Evolutionary conservation across 1,140 invertebrate genomes (phyloP), one percentile per base, ranked within the genome.

Genomic region (Tribolium castaneum): DNA sequence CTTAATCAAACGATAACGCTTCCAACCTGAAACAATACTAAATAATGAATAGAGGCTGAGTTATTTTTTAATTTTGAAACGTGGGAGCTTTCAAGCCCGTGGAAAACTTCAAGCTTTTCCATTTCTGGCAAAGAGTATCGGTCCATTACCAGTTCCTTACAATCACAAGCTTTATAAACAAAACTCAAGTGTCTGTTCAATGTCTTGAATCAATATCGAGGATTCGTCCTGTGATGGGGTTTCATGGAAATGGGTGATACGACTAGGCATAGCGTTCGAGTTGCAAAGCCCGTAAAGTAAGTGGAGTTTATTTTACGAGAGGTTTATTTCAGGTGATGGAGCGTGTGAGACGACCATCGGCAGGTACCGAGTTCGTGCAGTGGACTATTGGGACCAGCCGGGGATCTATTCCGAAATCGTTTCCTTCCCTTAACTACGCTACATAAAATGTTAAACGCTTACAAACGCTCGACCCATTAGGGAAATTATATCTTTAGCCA

Each of bases 361-460:
- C 9, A 45, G 70, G 75, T 85, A 83, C 78, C 73, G 82, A 50
- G 81, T 83, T 39, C 76, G 83, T 66, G 84, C 83, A 50, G 74
- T 84, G 3, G 84, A 85, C 75, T 83, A 80, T 77, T 85, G 83
- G 84, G 74, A 80, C 22, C 73, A 80, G 25, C 22, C 78, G 1
- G 82, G 83, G 12, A 49, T 54, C 25, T 85, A 83, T 75, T 84
- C 84, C 19, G 70, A 80, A 78, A 75, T 80, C 59, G 51, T 82
- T 54, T 74, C 13, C n/a, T 70, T 77, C 62, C 70, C 75, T 51
- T 70, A 77, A 77, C n/a, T 66, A 73, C 70, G 13, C 39, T 52
- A 45, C 75, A 71, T 77, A 77, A 76, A 77, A 77, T 56, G 39
- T 71, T 52, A 51, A 77, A 25, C 71, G 19, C 13, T 19, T 22